Evolutionary conservation across 2,888 invertebrate species (phyloP).

Genomic region (Drosophila putrida): DNA sequence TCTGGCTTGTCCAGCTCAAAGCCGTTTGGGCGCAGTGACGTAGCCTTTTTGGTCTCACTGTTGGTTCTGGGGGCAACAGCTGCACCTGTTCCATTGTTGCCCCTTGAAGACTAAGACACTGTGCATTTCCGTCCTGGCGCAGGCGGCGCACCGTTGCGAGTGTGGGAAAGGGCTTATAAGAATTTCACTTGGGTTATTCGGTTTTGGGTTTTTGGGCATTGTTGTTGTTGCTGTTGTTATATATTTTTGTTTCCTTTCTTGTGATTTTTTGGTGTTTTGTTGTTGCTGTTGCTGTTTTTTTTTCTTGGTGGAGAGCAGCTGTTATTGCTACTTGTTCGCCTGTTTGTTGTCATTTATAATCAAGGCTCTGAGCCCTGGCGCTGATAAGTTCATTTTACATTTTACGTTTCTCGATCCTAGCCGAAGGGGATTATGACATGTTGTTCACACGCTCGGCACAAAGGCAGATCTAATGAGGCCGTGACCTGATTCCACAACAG

Average conservation of each 20-base stretch:
- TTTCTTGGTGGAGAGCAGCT: slow-evolving; percentile 56
- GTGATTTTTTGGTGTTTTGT: slow-evolving; percentile 60
- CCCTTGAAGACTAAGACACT: slow-evolving; percentile 70
- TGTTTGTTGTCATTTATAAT: slow-evolving; percentile 79
- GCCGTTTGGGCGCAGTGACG: slow-evolving; percentile 67
- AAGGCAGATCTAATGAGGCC: slow-evolving; percentile 74
- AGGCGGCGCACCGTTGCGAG: slow-evolving; percentile 73
- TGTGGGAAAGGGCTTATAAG: slow-evolving; percentile 80
- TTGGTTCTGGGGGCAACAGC: slow-evolving; percentile 45
- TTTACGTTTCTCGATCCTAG: slow-evolving; percentile 39
- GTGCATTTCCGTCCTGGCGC: slow-evolving; percentile 78
- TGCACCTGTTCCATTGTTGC: slow-evolving; percentile 67
- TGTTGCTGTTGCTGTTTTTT: slow-evolving; percentile 41
- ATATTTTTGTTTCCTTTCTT: slow-evolving; percentile 66
- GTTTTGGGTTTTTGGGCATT: slow-evolving; percentile 65
- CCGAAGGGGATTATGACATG: slow-evolving; percentile 72
- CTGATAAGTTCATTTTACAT: slow-evolving; percentile 73
- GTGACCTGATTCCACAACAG: slow-evolving; percentile 69
- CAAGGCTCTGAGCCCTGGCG: slow-evolving; percentile 70
- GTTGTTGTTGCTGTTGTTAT: slow-evolving; percentile 46
- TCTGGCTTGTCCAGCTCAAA: slow-evolving; percentile 65
- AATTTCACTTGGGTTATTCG: slow-evolving; percentile 76
- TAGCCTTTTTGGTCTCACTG: slow-evolving; percentile 40
- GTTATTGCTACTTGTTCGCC: slow-evolving; percentile 73
- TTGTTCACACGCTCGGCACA: slow-evolving; percentile 71